A percentile compares a stretch with the other conserved stretches of the same genome.
Conservation (phyloP, 2,888 invertebrate genomes). For the Synergus laeviventris region DNA sequence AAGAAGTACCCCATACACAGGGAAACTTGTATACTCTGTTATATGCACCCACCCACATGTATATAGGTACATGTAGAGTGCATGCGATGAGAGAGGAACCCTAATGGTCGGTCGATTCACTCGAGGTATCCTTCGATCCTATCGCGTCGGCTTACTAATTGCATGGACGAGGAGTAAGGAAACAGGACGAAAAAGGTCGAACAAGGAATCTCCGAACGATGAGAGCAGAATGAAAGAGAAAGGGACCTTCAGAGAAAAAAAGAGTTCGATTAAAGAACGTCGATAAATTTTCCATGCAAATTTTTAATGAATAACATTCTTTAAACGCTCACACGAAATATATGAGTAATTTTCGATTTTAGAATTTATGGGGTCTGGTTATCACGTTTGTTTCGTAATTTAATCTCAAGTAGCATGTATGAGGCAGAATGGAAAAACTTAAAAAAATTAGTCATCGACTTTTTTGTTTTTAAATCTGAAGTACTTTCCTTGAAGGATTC, state of each 20-base stretch:
- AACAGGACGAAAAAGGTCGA: slow-evolving; percentile 35
- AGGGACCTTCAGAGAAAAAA: slow-evolving; percentile 17
- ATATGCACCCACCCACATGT: slow-evolving; percentile 9
- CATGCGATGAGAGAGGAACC: slow-evolving; percentile 28
- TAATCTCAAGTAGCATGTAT: not conserved
- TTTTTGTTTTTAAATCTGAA: no score
- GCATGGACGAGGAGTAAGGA: slow-evolving; percentile 53
- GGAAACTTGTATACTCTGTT: slow-evolving; percentile 9
- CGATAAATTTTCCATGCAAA: slow-evolving; percentile 39
- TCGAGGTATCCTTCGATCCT: slow-evolving; percentile 51
- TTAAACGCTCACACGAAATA: not conserved
- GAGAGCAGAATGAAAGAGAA: slow-evolving; percentile 39
- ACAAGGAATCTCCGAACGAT: slow-evolving; percentile 5
- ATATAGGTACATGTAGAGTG: slow-evolving; percentile 34
- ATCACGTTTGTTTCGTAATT: slow-evolving; percentile 11
- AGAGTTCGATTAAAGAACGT: slow-evolving; percentile 29
- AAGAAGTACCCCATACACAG: slow-evolving; percentile 40
- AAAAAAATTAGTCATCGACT: no score
- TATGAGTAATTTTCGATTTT: not conserved
- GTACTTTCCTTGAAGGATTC: no score
- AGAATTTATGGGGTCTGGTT: not conserved
- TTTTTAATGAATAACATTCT: slow-evolving; percentile 26
- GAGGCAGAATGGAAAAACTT: no score
- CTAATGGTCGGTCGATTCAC: slow-evolving; percentile 46
- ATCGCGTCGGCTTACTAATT: slow-evolving; percentile 61